These are phyloP conservation scores for Clupea harengus DNA, from an alignment of 2,113 vertebrate genomes.

Conservation along the genomic window DNA sequence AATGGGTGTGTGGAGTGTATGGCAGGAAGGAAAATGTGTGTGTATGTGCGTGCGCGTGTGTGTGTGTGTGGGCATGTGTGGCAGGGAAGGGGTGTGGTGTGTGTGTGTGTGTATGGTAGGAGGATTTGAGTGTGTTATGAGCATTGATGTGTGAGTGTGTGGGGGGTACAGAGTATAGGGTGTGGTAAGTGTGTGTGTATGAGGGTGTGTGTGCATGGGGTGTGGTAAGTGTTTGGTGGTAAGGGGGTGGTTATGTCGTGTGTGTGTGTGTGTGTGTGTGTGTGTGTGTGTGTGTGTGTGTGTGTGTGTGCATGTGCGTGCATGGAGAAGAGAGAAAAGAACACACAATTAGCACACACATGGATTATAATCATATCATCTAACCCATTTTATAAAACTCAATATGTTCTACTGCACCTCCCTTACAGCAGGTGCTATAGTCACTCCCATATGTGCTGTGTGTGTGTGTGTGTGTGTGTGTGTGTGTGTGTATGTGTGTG, in stretches of 20 bases:
- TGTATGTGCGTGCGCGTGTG: not conserved
- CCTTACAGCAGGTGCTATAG: not conserved
- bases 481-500: not conserved
- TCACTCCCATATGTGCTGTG: not conserved
- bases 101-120: constrained; percentile 52
- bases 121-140: not conserved
- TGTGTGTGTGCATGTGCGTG: not conserved
- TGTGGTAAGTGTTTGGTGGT: not conserved
- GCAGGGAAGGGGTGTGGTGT: not conserved
- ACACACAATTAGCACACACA: not conserved
- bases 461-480: not conserved
- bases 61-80: not conserved
- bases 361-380: not conserved
- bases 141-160: rapidly evolving
- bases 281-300: not conserved
- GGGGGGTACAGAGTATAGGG: not conserved
- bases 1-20: not conserved
- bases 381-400: not conserved
- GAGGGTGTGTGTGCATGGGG: not conserved
- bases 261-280: not conserved
- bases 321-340: not conserved
- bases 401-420: not conserved
- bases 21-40: too few relatives aligned
- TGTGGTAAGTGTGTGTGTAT: not conserved
- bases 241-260: too few relatives aligned